Conservation (phyloP, 2,888 invertebrate species). For the Ophraella communa region DNA sequence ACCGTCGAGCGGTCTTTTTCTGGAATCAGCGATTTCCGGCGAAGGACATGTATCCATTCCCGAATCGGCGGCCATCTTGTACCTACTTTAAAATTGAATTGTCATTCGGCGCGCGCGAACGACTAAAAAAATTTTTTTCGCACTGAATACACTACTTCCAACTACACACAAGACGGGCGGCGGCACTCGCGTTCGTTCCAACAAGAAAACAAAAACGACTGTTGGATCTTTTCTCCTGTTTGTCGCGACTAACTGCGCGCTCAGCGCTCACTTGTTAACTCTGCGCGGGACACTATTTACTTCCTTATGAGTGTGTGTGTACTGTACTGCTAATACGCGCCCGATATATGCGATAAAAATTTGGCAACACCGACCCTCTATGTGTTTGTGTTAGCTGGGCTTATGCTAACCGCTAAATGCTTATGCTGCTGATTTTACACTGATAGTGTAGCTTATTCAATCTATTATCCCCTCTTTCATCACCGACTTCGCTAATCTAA, state of each 20-base stretch:
- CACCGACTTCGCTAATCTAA: not conserved
- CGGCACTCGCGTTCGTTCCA: conserved; percentile 38
- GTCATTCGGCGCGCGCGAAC: conserved; percentile 47
- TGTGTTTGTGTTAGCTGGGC: not conserved
- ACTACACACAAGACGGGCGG: conserved; percentile 32
- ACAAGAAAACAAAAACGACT: conserved; percentile 16
- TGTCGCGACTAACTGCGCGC: conserved; percentile 3
- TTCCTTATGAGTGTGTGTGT: not conserved
- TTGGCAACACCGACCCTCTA: not conserved
- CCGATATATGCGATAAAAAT: not conserved
- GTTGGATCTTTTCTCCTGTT: not conserved
- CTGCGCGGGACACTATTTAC: conserved; percentile 4
- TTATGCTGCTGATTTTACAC: not conserved
- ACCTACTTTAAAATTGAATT: conserved; percentile 19
- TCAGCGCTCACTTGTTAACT: conserved; percentile 23
- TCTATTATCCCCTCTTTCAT: conserved; percentile 5
- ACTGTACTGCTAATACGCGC: too few relatives aligned
- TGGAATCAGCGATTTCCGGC: conserved; percentile 89
- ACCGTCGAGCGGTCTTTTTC: conserved; percentile 87
- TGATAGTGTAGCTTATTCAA: not conserved
- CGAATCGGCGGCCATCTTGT: conserved; percentile 90
- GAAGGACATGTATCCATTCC: conserved; percentile 94
- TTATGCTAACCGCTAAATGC: not conserved
- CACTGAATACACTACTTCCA: conserved; percentile 32
- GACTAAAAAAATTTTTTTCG: conserved; percentile 23